Conservation (phyloP, 2,797 vertebrate species). For the Poeciliopsis presidionis region DNA sequence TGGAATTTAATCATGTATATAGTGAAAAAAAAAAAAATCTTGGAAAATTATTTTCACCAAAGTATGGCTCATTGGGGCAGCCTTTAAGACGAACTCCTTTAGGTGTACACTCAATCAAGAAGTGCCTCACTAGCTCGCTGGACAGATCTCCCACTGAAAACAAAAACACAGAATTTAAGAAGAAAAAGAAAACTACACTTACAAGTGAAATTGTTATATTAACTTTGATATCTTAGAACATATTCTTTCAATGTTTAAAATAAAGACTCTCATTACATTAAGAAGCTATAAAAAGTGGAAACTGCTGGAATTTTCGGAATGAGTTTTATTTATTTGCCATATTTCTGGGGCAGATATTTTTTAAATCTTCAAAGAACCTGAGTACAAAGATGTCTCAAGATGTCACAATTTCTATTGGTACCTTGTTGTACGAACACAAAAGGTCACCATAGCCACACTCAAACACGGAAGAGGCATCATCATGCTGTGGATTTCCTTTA, state of each 20-base stretch:
- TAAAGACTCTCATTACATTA: background rate
- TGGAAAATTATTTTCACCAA: conserved; percentile 81
- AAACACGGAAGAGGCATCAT: background rate
- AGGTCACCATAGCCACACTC: background rate
- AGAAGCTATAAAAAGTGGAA: background rate
- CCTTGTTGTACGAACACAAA: background rate
- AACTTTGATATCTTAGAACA: background rate
- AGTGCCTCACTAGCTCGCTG: conserved; percentile 95
- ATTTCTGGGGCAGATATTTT: background rate
- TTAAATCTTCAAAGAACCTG: background rate
- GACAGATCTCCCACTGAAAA: conserved; percentile 86
- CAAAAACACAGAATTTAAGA: background rate
- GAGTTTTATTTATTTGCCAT: background rate
- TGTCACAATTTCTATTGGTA: no score
- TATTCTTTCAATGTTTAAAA: background rate
- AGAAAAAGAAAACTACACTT: background rate
- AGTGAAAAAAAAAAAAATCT: no score
- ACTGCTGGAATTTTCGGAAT: no score
- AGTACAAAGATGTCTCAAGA: background rate
- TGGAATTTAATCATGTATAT: background rate
- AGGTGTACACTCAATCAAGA: conserved; percentile 93
- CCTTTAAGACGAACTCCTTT: conserved; percentile 97
- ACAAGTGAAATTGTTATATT: background rate
- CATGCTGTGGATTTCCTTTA: background rate
- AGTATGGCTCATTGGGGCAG: conserved; percentile 94